Evolutionary conservation across 2,797 vertebrate genomes (phyloP).

Genomic region (Falco novaeseelandiae): DNA sequence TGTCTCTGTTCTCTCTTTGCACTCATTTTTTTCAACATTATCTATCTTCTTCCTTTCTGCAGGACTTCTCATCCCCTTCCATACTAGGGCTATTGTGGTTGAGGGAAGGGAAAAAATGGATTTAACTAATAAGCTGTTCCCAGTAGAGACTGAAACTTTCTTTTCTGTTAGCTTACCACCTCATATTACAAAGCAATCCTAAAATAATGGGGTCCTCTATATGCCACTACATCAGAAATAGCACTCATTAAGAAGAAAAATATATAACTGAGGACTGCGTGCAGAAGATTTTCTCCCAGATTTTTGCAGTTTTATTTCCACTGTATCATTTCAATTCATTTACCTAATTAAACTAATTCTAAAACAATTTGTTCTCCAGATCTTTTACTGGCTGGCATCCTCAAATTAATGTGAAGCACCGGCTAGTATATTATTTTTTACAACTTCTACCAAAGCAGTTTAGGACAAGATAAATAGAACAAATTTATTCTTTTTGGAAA

Average conservation of each 20-base stretch:
- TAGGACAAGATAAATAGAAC: constrained; percentile 66
- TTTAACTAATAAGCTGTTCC: background rate
- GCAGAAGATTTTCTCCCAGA: background rate
- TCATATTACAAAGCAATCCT: background rate
- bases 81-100: background rate
- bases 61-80: background rate
- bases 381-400: constrained; percentile 6
- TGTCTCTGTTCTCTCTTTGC: background rate
- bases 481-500: constrained; percentile 67
- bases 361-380: constrained; percentile 1
- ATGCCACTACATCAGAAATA: background rate
- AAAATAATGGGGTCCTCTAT: background rate
- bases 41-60: background rate
- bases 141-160: background rate
- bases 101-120: background rate
- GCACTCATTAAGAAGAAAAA: background rate
- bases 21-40: background rate
- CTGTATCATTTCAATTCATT: constrained; percentile 23
- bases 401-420: background rate
- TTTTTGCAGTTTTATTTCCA: background rate
- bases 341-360: constrained; percentile 16
- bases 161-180: background rate
- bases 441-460: constrained; percentile 12
- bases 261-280: background rate
- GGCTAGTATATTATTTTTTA: background rate